A percentile compares a stretch with the other conserved stretches of the same genome.
Evolutionary conservation across 2,797 vertebrate genomes (phyloP).

Genomic region (Vultur gryphus): DNA sequence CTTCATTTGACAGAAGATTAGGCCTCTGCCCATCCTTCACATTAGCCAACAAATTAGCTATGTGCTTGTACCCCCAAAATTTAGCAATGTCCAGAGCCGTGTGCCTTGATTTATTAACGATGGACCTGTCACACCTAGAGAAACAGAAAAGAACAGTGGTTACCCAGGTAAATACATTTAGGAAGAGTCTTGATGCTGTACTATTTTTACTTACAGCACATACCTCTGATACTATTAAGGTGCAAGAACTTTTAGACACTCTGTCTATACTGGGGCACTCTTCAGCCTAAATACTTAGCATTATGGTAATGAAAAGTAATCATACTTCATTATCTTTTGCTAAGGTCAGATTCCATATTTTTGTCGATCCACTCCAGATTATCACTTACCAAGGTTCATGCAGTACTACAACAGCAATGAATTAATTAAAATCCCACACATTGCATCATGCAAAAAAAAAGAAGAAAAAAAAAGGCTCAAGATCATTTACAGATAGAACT

Average conservation of each 20-base stretch:
- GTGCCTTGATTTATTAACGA: conserved; percentile 85
- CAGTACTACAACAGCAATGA: neutral
- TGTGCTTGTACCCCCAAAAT: conserved; percentile 92
- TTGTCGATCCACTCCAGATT: neutral
- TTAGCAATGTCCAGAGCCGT: conserved; percentile 88
- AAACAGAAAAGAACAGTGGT: neutral
- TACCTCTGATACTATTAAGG: neutral
- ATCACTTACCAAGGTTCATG: neutral
- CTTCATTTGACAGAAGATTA: conserved; percentile 53
- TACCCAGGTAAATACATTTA: neutral
- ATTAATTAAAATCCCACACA: neutral
- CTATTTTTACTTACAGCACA: neutral
- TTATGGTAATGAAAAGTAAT: neutral
- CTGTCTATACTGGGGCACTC: neutral
- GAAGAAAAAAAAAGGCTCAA: neutral
- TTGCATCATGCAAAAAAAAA: neutral
- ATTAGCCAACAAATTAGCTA: conserved; percentile 78
- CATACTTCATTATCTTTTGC: neutral
- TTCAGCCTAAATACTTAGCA: neutral
- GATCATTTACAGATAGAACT: neutral
- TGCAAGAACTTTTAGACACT: neutral
- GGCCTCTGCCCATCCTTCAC: conserved; percentile 46
- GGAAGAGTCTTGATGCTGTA: neutral
- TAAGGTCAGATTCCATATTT: neutral
- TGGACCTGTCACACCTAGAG: conserved; percentile 81